Evolutionary conservation across 2,797 vertebrate species (phyloP).

Genomic region (Bufotes viridis): DNA sequence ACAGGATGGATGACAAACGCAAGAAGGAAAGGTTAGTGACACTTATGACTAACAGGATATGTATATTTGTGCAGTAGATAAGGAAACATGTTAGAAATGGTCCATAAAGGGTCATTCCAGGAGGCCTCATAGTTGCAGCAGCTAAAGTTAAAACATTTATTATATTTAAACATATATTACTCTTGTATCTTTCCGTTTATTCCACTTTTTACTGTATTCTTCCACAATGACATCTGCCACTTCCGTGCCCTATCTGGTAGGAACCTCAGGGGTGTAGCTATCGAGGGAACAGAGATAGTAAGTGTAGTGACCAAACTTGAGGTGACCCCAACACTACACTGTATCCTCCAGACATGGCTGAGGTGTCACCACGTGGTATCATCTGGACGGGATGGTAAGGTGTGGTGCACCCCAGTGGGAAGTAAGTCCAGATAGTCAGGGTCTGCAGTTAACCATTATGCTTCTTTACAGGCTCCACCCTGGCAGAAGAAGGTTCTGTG

Average conservation of each 20-base stretch:
- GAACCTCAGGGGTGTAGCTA: not conserved
- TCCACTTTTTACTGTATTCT: not conserved
- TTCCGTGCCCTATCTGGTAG: not conserved
- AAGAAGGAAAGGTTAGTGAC: conserved; percentile 26
- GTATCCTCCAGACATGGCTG: too few relatives aligned
- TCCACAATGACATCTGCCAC: not conserved
- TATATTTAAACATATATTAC: too few relatives aligned
- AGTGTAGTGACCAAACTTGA: too few relatives aligned
- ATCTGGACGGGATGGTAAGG: too few relatives aligned
- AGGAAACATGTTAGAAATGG: not conserved
- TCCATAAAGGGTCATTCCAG: not conserved
- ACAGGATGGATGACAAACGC: conserved; percentile 45
- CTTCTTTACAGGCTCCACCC: too few relatives aligned
- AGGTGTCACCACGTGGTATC: too few relatives aligned
- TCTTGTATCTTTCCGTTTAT: not conserved
- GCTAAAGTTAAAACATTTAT: too few relatives aligned
- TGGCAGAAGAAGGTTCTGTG: too few relatives aligned
- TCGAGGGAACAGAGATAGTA: not conserved
- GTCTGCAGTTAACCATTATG: too few relatives aligned
- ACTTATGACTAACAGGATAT: conserved; percentile 35
- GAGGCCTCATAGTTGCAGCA: not conserved
- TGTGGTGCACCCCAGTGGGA: too few relatives aligned
- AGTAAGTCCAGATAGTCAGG: too few relatives aligned
- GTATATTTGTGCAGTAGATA: conserved; percentile 14
- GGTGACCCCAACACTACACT: too few relatives aligned